A percentile compares a stretch with the other conserved stretches of the same genome.
Evolutionary conservation across 2,888 invertebrate genomes (phyloP).

Genomic region (Poecilus cupreus): DNA sequence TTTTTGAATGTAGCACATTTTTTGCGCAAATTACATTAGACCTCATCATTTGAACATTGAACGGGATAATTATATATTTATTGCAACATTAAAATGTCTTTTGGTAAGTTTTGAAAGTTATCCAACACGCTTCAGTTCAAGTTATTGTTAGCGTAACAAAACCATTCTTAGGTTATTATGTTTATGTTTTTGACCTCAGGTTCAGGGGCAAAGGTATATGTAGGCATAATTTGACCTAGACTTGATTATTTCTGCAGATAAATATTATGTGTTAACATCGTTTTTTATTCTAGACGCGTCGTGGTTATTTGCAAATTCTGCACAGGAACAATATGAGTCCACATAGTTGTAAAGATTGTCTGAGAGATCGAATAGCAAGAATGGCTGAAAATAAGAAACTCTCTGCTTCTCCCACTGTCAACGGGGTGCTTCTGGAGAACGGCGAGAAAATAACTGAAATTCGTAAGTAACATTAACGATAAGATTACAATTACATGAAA

Average conservation of each 20-base stretch:
- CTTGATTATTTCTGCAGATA: not conserved
- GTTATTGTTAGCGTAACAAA: conserved; percentile 5
- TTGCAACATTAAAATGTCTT: conserved; percentile 50
- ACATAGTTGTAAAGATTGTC: conserved; percentile 74
- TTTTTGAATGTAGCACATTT: conserved; percentile 38
- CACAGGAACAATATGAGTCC: conserved; percentile 72
- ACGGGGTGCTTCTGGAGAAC: conserved; percentile 62
- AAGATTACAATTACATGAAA: not conserved
- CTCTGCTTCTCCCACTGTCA: conserved; percentile 66
- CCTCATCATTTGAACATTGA: conserved; percentile 10
- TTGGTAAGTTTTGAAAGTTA: conserved; percentile 40
- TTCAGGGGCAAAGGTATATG: conserved; percentile 55
- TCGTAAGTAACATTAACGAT: conserved; percentile 7
- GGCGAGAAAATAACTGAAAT: not conserved
- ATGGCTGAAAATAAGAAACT: conserved; percentile 67
- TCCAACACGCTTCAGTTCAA: not conserved
- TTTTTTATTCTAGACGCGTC: conserved; percentile 51
- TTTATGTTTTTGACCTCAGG: conserved; percentile 51
- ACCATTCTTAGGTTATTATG: conserved; percentile 20
- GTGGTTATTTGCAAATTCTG: conserved; percentile 3
- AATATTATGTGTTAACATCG: not conserved
- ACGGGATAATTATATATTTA: conserved; percentile 13
- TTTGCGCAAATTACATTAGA: conserved; percentile 1
- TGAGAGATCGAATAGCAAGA: conserved; percentile 67
- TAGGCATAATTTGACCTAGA: conserved; percentile 49